These are phyloP conservation scores for Pangasianodon hypophthalmus DNA, from an alignment of 2,113 vertebrate species.

Conservation along the genomic window DNA sequence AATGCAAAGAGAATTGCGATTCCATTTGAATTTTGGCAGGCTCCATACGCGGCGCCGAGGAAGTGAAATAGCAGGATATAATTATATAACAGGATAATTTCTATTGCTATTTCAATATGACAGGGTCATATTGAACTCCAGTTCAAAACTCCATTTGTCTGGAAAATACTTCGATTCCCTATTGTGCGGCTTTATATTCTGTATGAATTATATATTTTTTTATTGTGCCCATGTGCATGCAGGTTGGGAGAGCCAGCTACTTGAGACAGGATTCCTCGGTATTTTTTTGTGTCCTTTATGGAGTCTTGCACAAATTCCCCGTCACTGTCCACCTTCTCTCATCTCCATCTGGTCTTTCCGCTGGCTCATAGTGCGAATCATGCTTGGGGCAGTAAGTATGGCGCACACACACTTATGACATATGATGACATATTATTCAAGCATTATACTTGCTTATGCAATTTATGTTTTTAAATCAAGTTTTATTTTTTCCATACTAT, in stretches of 20 bases:
- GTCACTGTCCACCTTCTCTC: constrained; percentile 75
- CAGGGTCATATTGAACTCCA: too few relatives aligned
- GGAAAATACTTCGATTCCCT: too few relatives aligned
- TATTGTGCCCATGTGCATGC: constrained; percentile 39
- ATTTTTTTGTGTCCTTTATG: constrained; percentile 91
- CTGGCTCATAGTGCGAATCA: constrained; percentile 98
- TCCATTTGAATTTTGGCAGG: too few relatives aligned
- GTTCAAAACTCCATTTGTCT: too few relatives aligned
- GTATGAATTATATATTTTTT: background rate
- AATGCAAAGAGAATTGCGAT: too few relatives aligned
- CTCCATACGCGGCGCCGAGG: too few relatives aligned
- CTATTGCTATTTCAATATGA: too few relatives aligned
- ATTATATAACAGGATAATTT: too few relatives aligned
- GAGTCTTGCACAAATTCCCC: constrained; percentile 80
- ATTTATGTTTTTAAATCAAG: background rate
- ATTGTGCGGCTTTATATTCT: background rate
- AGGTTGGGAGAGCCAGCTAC: constrained; percentile 97
- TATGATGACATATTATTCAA: background rate
- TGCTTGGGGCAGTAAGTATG: constrained; percentile 92
- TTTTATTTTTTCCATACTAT: background rate
- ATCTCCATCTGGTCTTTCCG: constrained; percentile 90
- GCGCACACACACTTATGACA: constrained; percentile 3
- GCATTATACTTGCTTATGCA: background rate
- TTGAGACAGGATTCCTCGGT: constrained; percentile 91
- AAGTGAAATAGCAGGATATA: too few relatives aligned